phyloP scores from a whole-genome alignment of 2,888 invertebrate genomes.

The Diadromus collaris region DNA sequence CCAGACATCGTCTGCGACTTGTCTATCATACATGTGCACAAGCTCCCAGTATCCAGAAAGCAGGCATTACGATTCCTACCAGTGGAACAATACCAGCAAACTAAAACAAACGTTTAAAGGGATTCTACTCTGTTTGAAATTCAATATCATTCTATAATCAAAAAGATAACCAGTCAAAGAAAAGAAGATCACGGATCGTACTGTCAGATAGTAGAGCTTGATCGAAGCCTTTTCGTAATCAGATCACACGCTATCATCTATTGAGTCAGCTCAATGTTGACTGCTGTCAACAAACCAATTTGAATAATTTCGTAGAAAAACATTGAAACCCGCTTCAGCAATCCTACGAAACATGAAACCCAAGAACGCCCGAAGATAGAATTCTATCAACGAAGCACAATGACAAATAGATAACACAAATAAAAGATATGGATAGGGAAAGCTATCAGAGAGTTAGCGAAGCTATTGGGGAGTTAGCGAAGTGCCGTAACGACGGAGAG shows the following conservation, averaged over 20 bases:
- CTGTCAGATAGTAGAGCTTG: not conserved
- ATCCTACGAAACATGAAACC: not conserved
- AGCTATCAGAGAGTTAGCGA: constrained; percentile 30
- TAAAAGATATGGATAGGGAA: constrained; percentile 22
- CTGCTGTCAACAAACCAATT: not conserved
- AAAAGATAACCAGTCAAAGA: not conserved
- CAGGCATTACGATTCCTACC: not conserved
- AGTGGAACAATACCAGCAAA: not conserved
- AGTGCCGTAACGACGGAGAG: constrained; percentile 38
- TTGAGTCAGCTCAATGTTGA: too few relatives aligned
- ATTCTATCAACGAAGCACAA: constrained; percentile 7
- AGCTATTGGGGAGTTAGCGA: constrained; percentile 41
- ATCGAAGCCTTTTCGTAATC: too few relatives aligned
- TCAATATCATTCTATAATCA: not conserved
- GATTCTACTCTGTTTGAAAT: not conserved
- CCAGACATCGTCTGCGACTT: not conserved
- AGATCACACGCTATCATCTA: too few relatives aligned
- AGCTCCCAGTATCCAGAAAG: not conserved
- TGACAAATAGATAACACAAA: constrained; percentile 23
- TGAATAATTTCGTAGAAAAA: not conserved
- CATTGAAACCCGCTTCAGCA: not conserved
- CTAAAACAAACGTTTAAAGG: not conserved
- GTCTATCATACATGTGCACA: not conserved
- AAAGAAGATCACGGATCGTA: too few relatives aligned
- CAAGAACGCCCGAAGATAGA: not conserved